These are phyloP conservation scores for Pandemis heparana DNA, from an alignment of 2,888 invertebrate genomes.

Conservation along the genomic window DNA sequence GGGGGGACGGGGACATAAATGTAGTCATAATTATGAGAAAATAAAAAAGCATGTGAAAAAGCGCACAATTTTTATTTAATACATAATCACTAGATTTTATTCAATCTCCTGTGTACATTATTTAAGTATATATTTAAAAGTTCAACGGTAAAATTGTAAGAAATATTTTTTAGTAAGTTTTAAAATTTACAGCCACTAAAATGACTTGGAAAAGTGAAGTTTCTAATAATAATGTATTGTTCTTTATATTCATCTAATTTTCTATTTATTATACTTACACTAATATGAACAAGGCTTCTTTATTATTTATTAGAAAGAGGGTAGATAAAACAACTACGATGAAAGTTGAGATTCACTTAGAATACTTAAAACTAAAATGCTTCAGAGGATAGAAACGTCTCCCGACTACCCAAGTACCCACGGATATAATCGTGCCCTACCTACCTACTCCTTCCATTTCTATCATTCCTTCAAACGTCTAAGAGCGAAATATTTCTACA, in stretches of 20 bases:
- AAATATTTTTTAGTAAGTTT: constrained; percentile 42
- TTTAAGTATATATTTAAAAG: constrained; percentile 42
- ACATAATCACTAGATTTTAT: constrained; percentile 57
- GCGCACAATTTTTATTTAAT: constrained; percentile 66
- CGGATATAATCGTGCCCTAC: neutral
- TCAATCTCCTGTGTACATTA: constrained; percentile 41
- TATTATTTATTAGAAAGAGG: constrained; percentile 35
- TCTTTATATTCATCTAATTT: constrained; percentile 37
- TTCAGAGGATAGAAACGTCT: constrained; percentile 10
- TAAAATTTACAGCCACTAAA: constrained; percentile 43
- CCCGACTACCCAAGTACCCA: neutral
- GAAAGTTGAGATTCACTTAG: constrained; percentile 30
- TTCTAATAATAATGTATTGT: constrained; percentile 41
- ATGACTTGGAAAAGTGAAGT: constrained; percentile 40
- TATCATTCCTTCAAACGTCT: constrained; percentile 1
- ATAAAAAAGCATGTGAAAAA: constrained; percentile 52
- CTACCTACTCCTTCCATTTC: neutral
- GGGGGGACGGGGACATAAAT: too few relatives aligned
- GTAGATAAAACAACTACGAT: constrained; percentile 34
- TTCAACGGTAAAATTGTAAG: constrained; percentile 41
- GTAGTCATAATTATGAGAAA: neutral
- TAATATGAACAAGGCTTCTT: constrained; percentile 41
- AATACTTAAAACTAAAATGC: constrained; percentile 29
- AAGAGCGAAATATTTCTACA: constrained; percentile 31
- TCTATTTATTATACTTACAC: constrained; percentile 36